Base-by-base conservation (phyloP, 2,797 vertebrate species). In the Xenops minutus region DNA sequence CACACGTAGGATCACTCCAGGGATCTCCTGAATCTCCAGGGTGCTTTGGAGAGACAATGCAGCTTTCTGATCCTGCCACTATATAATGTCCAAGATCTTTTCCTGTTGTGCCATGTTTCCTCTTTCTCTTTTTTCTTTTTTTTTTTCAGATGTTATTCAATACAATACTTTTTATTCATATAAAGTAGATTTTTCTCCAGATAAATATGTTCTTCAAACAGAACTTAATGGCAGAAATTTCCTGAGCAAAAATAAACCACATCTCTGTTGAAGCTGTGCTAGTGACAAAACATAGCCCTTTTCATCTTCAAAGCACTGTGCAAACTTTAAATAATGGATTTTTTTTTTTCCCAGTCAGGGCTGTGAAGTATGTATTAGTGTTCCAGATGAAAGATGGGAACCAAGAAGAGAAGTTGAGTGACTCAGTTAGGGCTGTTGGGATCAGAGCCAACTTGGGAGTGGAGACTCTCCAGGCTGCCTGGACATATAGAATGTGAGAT, bases 221-320 rank as follows among this genome's bases (percentile, higher is more conserved):
- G 55, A 92, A 74, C 46, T 82, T 73, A 73, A 86, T 86, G 67
- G 62, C 63, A 88, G 85, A 96, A 91, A 76, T 85, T 95, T 96
- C 95, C 92, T 93, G 82, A 94, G 63, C 77, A 76, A 82, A 94
- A 93, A 73, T 71, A 96, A 96, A 88, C 86, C n/a, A 64, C 49
- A 24, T 92, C 36, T 95, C 64, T 87, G 51, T 71, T 94, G 92
- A 84, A 92, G 59, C 85, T 76, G 23, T 89, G 34, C 55, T 95
- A 58, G 71, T 81, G 59, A 81, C 63, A 92, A 93, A 94, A 94
- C 82, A 75, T 52, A 84, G 59, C 15, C 61, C 89, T 95, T 96
- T 96, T 96, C 63, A 97, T 96, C 95, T 97, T 97, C 96, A 96
- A 96, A 96, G 94, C 51, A 24, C 52, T 26, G 48, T 88, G 74